These are phyloP conservation scores for Brachyhypopomus gauderio DNA, from an alignment of 2,113 vertebrate genomes.

Conservation along the genomic window DNA sequence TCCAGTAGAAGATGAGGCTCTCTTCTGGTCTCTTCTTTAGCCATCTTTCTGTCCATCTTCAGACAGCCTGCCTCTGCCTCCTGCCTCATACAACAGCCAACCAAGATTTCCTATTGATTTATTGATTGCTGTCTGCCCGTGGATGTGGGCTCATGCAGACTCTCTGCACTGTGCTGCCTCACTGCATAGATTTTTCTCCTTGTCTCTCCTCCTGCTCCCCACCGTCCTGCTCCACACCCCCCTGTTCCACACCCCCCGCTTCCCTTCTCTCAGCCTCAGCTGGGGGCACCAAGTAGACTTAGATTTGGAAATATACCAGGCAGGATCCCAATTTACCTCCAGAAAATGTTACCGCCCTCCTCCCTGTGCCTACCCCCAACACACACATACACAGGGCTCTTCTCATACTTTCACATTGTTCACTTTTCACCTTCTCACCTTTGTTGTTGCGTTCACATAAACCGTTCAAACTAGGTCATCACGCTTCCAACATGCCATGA, in stretches of 20 bases:
- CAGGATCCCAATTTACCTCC: slow-evolving; percentile 83
- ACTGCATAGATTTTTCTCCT: slow-evolving; percentile 86
- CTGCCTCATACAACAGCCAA: slow-evolving; percentile 93
- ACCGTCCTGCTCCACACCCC: slow-evolving; percentile 39
- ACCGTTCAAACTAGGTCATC: no score
- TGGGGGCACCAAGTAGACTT: slow-evolving; percentile 74
- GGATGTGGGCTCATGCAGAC: slow-evolving; percentile 69
- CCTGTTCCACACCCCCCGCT: slow-evolving; percentile 52
- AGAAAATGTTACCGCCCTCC: slow-evolving; percentile 50
- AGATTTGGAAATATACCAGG: slow-evolving; percentile 88
- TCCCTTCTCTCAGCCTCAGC: slow-evolving; percentile 67
- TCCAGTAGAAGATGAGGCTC: slow-evolving; percentile 79
- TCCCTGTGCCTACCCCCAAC: no score
- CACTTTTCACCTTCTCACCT: no score
- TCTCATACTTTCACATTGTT: no score
- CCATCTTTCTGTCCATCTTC: slow-evolving; percentile 85
- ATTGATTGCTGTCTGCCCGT: slow-evolving; percentile 93
- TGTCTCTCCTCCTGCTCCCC: slow-evolving; percentile 58
- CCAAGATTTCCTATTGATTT: slow-evolving; percentile 97
- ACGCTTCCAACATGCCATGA: no score
- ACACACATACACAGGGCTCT: no score
- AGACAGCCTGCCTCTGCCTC: slow-evolving; percentile 83
- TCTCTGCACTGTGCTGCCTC: slow-evolving; percentile 80
- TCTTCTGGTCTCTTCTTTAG: slow-evolving; percentile 79
- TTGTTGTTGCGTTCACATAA: no score